Conservation (phyloP, 2,113 vertebrate genomes). For the Oryctolagus cuniculus region DNA sequence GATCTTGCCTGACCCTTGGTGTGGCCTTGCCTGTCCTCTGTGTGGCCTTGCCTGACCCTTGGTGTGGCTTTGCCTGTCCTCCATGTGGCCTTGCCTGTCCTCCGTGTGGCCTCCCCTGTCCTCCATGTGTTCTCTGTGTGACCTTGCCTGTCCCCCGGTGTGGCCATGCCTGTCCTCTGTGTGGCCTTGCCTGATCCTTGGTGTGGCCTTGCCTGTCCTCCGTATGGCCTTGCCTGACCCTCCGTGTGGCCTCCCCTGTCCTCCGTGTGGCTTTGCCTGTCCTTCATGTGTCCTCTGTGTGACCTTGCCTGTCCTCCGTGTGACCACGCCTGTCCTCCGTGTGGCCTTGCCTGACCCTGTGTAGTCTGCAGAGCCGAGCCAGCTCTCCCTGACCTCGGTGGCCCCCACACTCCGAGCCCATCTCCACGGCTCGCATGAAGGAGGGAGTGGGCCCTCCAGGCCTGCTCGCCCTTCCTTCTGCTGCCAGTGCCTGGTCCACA, state of each 20-base stretch:
- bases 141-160: not conserved
- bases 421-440: not conserved
- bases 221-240: not conserved
- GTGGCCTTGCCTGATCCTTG: too few relatives aligned
- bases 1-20: not conserved
- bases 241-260: fast-evolving
- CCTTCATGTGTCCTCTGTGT: too few relatives aligned
- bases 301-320: not conserved
- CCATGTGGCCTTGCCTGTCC: too few relatives aligned
- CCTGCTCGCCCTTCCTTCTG: too few relatives aligned
- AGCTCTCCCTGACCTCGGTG: not conserved
- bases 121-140: too few relatives aligned
- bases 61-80: too few relatives aligned
- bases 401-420: not conserved
- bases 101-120: not conserved
- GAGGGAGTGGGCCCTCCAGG: too few relatives aligned
- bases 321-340: too few relatives aligned
- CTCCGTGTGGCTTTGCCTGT: too few relatives aligned
- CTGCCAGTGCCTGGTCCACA: too few relatives aligned
- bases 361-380: not conserved
- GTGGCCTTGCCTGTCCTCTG: not conserved
- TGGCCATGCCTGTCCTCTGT: too few relatives aligned
- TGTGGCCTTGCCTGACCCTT: not conserved
- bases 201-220: not conserved
- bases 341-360: not conserved